Evolutionary conservation across 2,888 invertebrate genomes (phyloP), one percentile per base, ranked within the genome.

Genomic region (Andrena dorsata): DNA sequence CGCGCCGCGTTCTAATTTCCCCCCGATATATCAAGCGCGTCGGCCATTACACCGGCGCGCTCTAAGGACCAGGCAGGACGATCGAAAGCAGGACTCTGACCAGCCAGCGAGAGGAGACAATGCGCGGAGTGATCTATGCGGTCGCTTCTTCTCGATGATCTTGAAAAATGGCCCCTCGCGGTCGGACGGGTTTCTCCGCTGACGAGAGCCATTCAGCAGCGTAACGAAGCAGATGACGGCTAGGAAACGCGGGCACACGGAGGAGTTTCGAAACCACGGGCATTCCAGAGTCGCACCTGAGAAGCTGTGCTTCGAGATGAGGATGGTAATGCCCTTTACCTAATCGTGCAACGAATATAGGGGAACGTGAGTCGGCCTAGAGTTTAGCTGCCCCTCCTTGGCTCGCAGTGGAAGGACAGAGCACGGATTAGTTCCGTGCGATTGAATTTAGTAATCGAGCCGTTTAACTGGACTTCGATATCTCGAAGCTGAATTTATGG

Each of bases 1-100:
- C 23, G 28, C 26, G 69, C 71, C 51, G 32, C 82, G 86, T 82
- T 88, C 86, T 82, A 81, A 87, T 88, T 87, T 86, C 78, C 69
- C 79, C 35, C 30, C 79, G 66, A 80, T 78, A 63, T 56, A 72
- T 72, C 72, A 58, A 32, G 10, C 23, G n/a, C 13, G 32, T 6
- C 4, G 32, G 26, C 63, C 63, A 64, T 64, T 73, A 41, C 10
- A 23, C 56, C 10, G 56, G 23, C 56, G 3, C 26, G 23, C 10
- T 56, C 20, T 56, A 26, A 56, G 35, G 60, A 63, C 60, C 61
- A 65, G 51, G 30, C 49, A 47, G 32, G 64, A 72, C 72, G 65
- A 73, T 53, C 74, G 77, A 65, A 63, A 63, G 64, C 53, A 51
- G 35, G 51, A 60, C 71, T 66, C 49, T 28, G 30, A 32, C 32